A percentile compares a stretch with the other conserved stretches of the same genome.
Conservation (phyloP, 1,140 invertebrate species). For the Bombus difficillimus region DNA sequence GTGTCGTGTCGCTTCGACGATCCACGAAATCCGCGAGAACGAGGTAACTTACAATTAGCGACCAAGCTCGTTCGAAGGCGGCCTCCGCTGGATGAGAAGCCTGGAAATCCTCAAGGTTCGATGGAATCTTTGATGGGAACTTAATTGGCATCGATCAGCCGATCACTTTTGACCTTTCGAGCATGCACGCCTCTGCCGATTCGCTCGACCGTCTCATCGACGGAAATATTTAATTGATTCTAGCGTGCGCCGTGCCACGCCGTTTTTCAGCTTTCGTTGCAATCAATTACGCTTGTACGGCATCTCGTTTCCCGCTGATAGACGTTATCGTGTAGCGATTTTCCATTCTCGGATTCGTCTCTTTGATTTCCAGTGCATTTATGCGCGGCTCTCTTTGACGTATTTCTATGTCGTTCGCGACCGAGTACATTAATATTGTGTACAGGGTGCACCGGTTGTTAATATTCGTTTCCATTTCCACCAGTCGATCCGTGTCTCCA, state of each 20-base stretch:
- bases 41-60: slow-evolving; percentile 19
- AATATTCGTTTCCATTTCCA: not conserved
- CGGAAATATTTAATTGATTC: slow-evolving; percentile 43
- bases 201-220: not conserved
- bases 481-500: not conserved
- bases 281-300: slow-evolving; percentile 30
- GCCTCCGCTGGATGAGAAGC: too few relatives aligned
- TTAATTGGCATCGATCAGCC: slow-evolving; percentile 40
- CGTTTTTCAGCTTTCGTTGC: slow-evolving; percentile 36
- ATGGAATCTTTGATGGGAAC: slow-evolving; percentile 24
- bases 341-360: not conserved
- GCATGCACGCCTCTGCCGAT: slow-evolving; percentile 2
- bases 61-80: slow-evolving; percentile 19
- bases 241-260: not conserved
- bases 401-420: not conserved
- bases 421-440: not conserved
- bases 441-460: not conserved
- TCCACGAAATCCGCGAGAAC: slow-evolving; percentile 24
- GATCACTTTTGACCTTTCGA: slow-evolving; percentile 27
- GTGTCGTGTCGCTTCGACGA: not conserved
- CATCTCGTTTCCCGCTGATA: not conserved
- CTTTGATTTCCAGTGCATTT: not conserved
- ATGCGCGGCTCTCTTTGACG: not conserved
- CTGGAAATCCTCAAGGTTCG: not conserved
- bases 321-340: not conserved